phyloP scores from a whole-genome alignment of 2,888 invertebrate species.

The Ormyrus pomaceus region DNA sequence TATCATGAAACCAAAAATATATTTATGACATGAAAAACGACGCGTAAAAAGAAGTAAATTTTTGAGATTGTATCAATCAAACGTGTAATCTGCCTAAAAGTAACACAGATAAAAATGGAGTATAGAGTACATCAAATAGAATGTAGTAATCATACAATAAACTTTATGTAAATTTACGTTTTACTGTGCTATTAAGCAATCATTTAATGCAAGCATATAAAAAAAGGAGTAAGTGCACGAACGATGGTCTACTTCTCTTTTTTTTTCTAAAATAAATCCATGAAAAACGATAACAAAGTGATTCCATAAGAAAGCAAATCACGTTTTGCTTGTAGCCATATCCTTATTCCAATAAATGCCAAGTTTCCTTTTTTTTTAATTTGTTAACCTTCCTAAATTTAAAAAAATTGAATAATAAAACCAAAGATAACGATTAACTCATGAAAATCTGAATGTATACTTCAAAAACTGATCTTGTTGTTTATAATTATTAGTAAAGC shows the following conservation, averaged over 20 bases:
- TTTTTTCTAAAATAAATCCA: slow-evolving; percentile 11
- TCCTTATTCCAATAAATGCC: slow-evolving; percentile 32
- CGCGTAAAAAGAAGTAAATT: slow-evolving; percentile 43
- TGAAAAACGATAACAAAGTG: neutral
- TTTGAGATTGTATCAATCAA: slow-evolving; percentile 57
- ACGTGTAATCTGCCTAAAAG: slow-evolving; percentile 54
- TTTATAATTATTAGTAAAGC: slow-evolving; percentile 3
- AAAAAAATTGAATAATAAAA: slow-evolving; percentile 18
- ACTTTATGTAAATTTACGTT: slow-evolving; percentile 54
- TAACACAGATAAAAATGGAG: slow-evolving; percentile 43
- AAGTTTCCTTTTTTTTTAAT: slow-evolving; percentile 25
- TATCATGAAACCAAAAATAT: slow-evolving; percentile 57
- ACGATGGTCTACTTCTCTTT: slow-evolving; percentile 48
- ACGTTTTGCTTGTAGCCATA: slow-evolving; percentile 34
- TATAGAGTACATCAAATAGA: slow-evolving; percentile 49
- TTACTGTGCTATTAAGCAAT: slow-evolving; percentile 42
- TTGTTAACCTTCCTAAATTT: slow-evolving; percentile 4
- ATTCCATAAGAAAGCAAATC: slow-evolving; percentile 35
- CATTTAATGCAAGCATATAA: slow-evolving; percentile 46
- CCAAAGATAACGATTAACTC: slow-evolving; percentile 30
- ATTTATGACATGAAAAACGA: slow-evolving; percentile 48
- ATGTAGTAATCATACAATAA: slow-evolving; percentile 50
- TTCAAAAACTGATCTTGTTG: slow-evolving; percentile 8
- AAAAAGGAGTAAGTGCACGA: slow-evolving; percentile 57
- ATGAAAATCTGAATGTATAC: slow-evolving; percentile 5